Evolutionary conservation across 1,140 invertebrate species (phyloP).

Genomic region (Hyposmocoma kahamanoa): DNA sequence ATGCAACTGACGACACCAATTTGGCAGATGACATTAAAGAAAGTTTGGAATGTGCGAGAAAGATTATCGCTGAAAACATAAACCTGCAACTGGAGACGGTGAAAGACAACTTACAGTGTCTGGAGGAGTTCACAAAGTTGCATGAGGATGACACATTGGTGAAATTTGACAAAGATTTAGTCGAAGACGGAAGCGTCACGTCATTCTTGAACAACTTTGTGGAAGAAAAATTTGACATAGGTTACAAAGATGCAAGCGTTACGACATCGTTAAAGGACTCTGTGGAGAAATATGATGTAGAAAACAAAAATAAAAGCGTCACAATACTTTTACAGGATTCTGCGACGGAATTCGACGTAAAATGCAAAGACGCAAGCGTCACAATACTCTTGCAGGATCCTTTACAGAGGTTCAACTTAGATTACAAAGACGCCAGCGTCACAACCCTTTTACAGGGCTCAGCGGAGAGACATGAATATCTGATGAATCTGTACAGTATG

Average conservation of each 20-base stretch:
- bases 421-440: neutral
- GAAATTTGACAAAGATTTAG: constrained; percentile 14
- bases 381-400: neutral
- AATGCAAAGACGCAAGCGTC: neutral
- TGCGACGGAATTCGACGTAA: constrained; percentile 14
- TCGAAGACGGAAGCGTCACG: constrained; percentile 1
- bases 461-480: no score
- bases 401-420: neutral
- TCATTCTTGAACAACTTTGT: neutral
- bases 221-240: neutral
- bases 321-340: neutral
- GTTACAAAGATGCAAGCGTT: neutral
- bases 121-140: constrained; percentile 33
- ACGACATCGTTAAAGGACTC: no score
- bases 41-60: constrained; percentile 24
- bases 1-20: no score
- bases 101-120: constrained; percentile 35
- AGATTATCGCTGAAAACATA: constrained; percentile 38
- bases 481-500: constrained; percentile 26
- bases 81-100: constrained; percentile 35
- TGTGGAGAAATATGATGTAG: no score
- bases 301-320: no score
- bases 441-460: no score
- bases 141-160: constrained; percentile 19
- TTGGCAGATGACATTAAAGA: constrained; percentile 22